A percentile compares a stretch with the other conserved stretches of the same genome.
phyloP scores from a whole-genome alignment of 2,888 invertebrate species.

The Melipona bicolor region DNA sequence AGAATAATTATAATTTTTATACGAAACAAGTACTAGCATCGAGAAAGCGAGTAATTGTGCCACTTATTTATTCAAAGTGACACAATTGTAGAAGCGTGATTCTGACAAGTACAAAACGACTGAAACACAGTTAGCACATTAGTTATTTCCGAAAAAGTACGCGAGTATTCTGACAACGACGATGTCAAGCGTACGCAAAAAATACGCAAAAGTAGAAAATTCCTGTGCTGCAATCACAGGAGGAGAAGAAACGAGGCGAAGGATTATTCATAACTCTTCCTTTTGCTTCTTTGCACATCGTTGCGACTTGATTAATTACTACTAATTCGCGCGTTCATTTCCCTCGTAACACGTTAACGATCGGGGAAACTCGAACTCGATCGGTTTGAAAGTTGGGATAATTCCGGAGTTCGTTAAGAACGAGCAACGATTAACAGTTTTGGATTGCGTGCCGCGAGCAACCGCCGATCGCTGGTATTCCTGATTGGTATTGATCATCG shows the following conservation, averaged over 20 bases:
- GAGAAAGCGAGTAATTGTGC: no score
- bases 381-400: conserved; percentile 30
- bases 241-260: neutral
- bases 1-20: no score
- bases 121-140: neutral
- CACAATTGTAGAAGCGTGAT: neutral
- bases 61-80: neutral
- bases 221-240: neutral
- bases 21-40: no score
- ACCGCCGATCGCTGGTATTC: conserved; percentile 28
- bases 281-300: neutral
- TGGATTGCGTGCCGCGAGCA: conserved; percentile 25
- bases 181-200: neutral
- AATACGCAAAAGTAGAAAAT: no score
- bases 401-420: conserved; percentile 18
- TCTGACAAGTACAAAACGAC: no score
- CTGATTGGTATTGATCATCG: conserved; percentile 35
- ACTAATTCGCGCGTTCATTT: conserved; percentile 13
- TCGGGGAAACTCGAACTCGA: neutral
- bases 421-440: conserved; percentile 23
- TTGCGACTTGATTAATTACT: conserved; percentile 22
- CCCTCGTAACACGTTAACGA: conserved; percentile 20
- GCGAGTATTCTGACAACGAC: neutral
- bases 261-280: neutral
- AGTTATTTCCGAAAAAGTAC: neutral